phyloP scores from a whole-genome alignment of 2,797 vertebrate species.

The Calcarius lapponicus region DNA sequence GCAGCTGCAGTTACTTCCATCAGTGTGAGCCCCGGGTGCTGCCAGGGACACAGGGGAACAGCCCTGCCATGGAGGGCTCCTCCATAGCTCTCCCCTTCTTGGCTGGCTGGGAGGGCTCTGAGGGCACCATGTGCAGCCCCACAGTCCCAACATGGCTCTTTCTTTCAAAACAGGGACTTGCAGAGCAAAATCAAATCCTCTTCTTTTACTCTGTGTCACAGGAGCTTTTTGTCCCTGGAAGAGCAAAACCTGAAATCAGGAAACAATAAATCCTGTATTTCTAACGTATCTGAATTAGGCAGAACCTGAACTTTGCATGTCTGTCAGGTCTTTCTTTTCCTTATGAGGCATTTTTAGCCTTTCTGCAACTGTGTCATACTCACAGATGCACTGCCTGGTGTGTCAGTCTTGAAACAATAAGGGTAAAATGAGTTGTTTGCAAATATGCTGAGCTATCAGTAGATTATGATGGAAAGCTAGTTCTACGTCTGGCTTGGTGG shows the following conservation, averaged over 20 bases:
- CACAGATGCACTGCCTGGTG: neutral
- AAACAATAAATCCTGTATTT: neutral
- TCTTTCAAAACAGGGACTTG: neutral
- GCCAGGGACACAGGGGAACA: fast-evolving
- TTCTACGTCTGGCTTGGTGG: neutral
- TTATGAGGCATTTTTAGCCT: neutral
- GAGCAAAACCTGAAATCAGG: neutral
- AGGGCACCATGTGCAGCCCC: fast-evolving
- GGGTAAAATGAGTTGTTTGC: neutral
- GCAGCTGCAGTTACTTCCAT: neutral
- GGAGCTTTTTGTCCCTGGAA: neutral
- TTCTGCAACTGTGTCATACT: neutral
- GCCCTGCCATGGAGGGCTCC: neutral
- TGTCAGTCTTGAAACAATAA: neutral
- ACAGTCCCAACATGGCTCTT: fast-evolving
- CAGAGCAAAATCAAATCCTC: neutral
- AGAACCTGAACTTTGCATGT: neutral
- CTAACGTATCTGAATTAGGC: neutral
- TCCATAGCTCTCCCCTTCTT: fast-evolving
- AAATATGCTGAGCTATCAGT: neutral
- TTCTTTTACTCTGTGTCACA: neutral
- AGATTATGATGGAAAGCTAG: neutral
- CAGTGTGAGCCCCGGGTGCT: neutral
- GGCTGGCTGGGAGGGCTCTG: neutral
- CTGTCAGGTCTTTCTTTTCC: neutral